Evolutionary conservation across 2,888 invertebrate genomes (phyloP), one percentile per base, ranked within the genome.

Genomic region (Biston betularia): DNA sequence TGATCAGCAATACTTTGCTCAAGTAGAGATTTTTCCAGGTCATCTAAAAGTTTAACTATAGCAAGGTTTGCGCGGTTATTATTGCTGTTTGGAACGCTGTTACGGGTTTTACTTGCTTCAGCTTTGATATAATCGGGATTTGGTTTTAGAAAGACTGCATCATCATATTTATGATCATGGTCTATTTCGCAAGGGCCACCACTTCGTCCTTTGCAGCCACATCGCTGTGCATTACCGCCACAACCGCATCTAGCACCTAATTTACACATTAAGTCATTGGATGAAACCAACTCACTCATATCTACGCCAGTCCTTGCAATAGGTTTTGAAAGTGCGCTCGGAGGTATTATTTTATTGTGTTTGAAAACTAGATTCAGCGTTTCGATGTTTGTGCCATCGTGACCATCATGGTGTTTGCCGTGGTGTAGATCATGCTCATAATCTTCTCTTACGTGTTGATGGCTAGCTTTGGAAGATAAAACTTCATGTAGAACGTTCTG

Each of bases 41-140:
- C 73, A 12, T 79, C 56, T 0, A 82, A 64, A 12, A 80, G 63
- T 15, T 72, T 57, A 46, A 73, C 65, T 5, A 56, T 56, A 7
- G 11, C 45, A 9, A n/a, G 42, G 12, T 55, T 40, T 15, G 34
- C 48, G 7, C 12, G 57, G 9, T 33, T 46, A 49, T 52, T 52
- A 15, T 63, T 63, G 33, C 14, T 8, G n/a, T 55, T 38, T 42
- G 15, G n/a, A 15, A n/a, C 35, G 12, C 5, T 33, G 45, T 40
- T 5, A 12, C 11, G 52, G 11, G 24, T 15, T 42, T 42, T 48
- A 11, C 2, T 11, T 48, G 10, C 15, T 24, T 42, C 15, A 14
- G 24, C 34, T 34, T 55, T 55, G 5, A 3, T 11, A 48, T 61
- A 46, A 24, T 69, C 35, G 12, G 42, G 12, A n/a, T 59, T 48